phyloP scores from a whole-genome alignment of 2,888 invertebrate genomes.

The Drosophila acutilabella region DNA sequence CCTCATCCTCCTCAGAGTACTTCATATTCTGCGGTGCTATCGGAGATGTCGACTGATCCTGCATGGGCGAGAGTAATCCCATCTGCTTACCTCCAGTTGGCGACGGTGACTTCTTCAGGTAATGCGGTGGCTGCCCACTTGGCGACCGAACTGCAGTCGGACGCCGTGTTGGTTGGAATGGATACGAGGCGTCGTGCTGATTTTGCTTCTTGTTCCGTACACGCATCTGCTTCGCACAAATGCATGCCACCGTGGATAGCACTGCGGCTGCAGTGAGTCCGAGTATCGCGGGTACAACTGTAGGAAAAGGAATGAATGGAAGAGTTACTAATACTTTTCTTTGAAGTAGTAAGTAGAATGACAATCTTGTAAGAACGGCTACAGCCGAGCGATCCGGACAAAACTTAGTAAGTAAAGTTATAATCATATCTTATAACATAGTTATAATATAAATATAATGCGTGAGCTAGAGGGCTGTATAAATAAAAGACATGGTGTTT shows the following conservation, averaged over 20 bases:
- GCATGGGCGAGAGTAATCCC: slow-evolving; percentile 82
- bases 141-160: slow-evolving; percentile 91
- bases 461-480: too few species aligned
- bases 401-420: too few species aligned
- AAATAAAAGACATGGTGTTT: too few species aligned
- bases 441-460: too few species aligned
- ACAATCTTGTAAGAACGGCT: background rate
- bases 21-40: slow-evolving; percentile 81
- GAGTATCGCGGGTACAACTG: slow-evolving; percentile 84
- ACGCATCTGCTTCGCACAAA: slow-evolving; percentile 84
- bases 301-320: slow-evolving; percentile 6
- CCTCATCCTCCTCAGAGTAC: slow-evolving; percentile 84
- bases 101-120: slow-evolving; percentile 96
- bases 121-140: slow-evolving; percentile 91
- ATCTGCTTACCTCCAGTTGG: slow-evolving; percentile 88
- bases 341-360: background rate
- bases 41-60: slow-evolving; percentile 83
- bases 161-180: slow-evolving; percentile 85
- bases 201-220: slow-evolving; percentile 83
- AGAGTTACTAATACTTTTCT: background rate
- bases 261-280: slow-evolving; percentile 84
- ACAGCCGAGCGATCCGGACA: background rate
- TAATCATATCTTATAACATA: too few species aligned
- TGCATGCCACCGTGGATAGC: slow-evolving; percentile 83
- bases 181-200: slow-evolving; percentile 84